A percentile compares a stretch with the other conserved stretches of the same genome.
Evolutionary conservation across 2,888 invertebrate species (phyloP).

Genomic region (Prenolepis imparis): DNA sequence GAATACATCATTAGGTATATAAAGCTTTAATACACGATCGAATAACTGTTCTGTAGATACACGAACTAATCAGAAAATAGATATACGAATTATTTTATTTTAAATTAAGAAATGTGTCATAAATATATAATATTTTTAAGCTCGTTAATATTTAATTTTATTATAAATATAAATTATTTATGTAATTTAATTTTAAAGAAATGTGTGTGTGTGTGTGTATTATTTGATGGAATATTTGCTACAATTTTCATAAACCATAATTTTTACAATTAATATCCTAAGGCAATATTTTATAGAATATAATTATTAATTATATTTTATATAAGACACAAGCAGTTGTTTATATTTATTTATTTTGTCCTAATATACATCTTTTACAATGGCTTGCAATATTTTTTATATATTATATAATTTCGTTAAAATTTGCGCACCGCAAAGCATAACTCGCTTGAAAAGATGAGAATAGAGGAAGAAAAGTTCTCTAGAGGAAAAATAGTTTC

Average conservation of each 20-base stretch:
- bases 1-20: not conserved
- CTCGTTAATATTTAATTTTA: not conserved
- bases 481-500: conserved; percentile 12
- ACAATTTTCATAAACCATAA: not conserved
- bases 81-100: not conserved
- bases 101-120: not conserved
- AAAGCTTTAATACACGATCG: not conserved
- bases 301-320: conserved; percentile 11
- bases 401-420: not conserved
- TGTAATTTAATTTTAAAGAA: not conserved
- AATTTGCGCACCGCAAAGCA: not conserved
- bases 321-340: not conserved
- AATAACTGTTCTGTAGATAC: not conserved
- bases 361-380: not conserved
- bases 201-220: too few species aligned
- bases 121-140: conserved; percentile 3
- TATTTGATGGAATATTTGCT: not conserved
- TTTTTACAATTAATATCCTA: not conserved
- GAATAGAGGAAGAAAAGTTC: conserved; percentile 15
- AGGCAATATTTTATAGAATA: conserved; percentile 3
- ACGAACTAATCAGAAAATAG: not conserved
- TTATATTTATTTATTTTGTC: not conserved
- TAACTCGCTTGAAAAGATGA: conserved; percentile 4
- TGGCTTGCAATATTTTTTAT: not conserved
- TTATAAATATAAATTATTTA: not conserved